Percentiles rank a stretch among this genome's conserved stretches.
phyloP scores from a whole-genome alignment of 2,888 invertebrate species.

The Eueremaeus valkanovi region DNA sequence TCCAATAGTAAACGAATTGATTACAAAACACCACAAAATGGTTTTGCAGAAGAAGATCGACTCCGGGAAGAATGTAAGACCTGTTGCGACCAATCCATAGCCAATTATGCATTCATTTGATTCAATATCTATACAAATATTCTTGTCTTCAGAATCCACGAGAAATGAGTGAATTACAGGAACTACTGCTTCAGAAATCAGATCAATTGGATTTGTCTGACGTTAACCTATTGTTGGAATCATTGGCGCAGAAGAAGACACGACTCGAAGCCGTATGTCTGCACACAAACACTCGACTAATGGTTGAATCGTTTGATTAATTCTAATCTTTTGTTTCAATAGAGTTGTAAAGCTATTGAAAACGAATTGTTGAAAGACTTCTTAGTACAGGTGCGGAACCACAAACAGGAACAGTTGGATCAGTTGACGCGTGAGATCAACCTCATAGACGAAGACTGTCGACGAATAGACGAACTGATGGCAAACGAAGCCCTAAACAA shows the following conservation, averaged over 20 bases:
- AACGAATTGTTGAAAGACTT: slow-evolving; percentile 79
- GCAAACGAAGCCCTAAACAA: slow-evolving; percentile 17
- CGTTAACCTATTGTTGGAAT: slow-evolving; percentile 74
- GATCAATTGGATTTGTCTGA: slow-evolving; percentile 64
- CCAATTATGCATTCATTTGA: not conserved
- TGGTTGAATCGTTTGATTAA: no score
- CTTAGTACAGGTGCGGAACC: slow-evolving; percentile 67
- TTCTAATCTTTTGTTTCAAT: slow-evolving; percentile 38
- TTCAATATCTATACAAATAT: not conserved
- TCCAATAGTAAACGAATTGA: slow-evolving; percentile 67
- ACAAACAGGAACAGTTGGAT: slow-evolving; percentile 65
- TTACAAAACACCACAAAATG: slow-evolving; percentile 61
- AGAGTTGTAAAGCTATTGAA: slow-evolving; percentile 64
- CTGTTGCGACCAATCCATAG: not conserved
- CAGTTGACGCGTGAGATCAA: slow-evolving; percentile 67
- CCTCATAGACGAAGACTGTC: slow-evolving; percentile 69
- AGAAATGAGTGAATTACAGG: slow-evolving; percentile 46
- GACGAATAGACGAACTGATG: slow-evolving; percentile 60
- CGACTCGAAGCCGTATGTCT: slow-evolving; percentile 70
- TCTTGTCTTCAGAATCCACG: slow-evolving; percentile 14
- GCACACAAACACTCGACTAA: no score
- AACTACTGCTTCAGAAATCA: slow-evolving; percentile 47
- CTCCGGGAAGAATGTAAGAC: slow-evolving; percentile 25
- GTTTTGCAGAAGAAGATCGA: slow-evolving; percentile 46
- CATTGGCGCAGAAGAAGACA: slow-evolving; percentile 71